These are phyloP conservation scores for Ctenopoma kingsleyae DNA, from an alignment of 2,797 vertebrate genomes.

Conservation along the genomic window DNA sequence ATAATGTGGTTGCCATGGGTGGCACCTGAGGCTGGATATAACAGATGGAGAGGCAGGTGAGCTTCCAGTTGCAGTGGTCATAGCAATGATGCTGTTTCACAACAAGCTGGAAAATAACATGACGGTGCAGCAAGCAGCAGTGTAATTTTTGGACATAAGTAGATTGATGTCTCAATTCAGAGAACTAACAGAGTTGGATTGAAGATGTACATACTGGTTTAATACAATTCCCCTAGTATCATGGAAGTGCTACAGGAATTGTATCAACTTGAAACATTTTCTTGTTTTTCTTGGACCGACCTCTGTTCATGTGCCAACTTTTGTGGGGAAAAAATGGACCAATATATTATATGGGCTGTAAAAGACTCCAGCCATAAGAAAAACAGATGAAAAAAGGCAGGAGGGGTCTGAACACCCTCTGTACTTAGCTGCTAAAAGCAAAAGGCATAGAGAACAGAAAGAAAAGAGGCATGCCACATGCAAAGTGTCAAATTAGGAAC, in stretches of 20 bases:
- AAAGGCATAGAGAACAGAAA: not conserved
- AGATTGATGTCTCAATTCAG: constrained; percentile 1
- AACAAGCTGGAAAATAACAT: not conserved
- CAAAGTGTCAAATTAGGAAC: constrained; percentile 20
- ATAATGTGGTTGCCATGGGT: not conserved
- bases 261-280: not conserved
- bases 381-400: not conserved
- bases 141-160: not conserved
- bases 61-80: not conserved
- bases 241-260: not conserved
- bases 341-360: not conserved
- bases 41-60: constrained; percentile 36
- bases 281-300: not conserved
- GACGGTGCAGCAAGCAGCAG: not conserved
- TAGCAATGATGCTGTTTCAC: not conserved
- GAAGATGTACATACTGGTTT: not conserved
- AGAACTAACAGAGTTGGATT: not conserved
- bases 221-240: not conserved
- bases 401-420: not conserved
- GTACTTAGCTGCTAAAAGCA: not conserved
- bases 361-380: not conserved
- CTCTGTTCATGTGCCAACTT: not conserved
- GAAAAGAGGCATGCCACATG: not conserved
- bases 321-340: not conserved
- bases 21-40: constrained; percentile 27